These are phyloP conservation scores for Diadophis punctatus DNA, from an alignment of 2,113 vertebrate species.

Conservation along the genomic window DNA sequence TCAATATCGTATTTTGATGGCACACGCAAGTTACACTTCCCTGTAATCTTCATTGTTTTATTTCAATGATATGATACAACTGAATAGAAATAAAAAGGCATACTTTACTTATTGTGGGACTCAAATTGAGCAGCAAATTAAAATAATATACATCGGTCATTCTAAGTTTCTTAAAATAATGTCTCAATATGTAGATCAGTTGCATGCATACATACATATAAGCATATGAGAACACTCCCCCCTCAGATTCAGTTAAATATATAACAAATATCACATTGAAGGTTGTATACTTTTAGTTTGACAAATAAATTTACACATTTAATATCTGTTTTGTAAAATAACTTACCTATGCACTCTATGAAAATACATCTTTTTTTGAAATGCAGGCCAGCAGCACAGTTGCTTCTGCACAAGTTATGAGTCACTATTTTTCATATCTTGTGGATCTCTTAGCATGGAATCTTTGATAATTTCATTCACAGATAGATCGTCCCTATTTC, in stretches of 20 bases:
- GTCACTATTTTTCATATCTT: slow-evolving; percentile 21
- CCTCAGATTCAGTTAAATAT: background rate
- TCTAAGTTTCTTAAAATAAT: slow-evolving; percentile 6
- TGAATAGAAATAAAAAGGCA: background rate
- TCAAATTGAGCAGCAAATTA: background rate
- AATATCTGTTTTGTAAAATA: slow-evolving; percentile 22
- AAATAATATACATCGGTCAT: background rate
- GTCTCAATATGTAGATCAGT: background rate
- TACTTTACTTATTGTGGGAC: background rate
- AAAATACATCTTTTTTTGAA: slow-evolving; percentile 35
- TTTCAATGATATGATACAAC: background rate
- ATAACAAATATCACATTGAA: background rate
- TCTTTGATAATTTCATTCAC: slow-evolving; percentile 17
- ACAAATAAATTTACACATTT: background rate
- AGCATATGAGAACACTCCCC: background rate
- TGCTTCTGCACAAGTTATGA: slow-evolving; percentile 24
- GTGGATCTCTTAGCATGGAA: slow-evolving; percentile 16
- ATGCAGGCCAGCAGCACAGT: slow-evolving; percentile 12
- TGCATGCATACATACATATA: background rate
- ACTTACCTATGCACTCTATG: slow-evolving; percentile 50
- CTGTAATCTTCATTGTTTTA: background rate
- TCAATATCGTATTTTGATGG: background rate
- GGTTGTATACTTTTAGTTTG: background rate
- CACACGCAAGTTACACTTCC: background rate
- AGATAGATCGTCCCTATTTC: slow-evolving; percentile 10